Evolutionary conservation across 2,797 vertebrate species (phyloP).

Genomic region (Notoglanidium macrostoma): DNA sequence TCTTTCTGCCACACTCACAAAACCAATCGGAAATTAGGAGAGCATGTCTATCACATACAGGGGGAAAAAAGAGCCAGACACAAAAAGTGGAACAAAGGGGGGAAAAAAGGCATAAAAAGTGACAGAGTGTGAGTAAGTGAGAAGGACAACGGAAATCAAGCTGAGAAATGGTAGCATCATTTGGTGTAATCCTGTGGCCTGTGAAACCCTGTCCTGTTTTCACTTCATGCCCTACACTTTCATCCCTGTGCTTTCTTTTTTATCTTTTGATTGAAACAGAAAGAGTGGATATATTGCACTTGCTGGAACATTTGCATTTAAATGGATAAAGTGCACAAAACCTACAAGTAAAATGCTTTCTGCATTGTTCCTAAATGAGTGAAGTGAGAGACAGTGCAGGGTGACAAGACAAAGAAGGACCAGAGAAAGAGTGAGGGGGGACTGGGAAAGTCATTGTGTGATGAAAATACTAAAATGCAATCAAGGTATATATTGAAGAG

Average conservation of each 20-base stretch:
- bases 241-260: conserved; percentile 37
- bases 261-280: conserved; percentile 32
- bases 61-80: background rate
- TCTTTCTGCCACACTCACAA: background rate
- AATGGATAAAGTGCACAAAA: conserved; percentile 77
- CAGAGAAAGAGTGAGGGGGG: conserved; percentile 29
- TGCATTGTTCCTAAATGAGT: conserved; percentile 48
- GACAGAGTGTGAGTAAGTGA: conserved; percentile 33
- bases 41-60: background rate
- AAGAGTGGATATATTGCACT: conserved; percentile 58
- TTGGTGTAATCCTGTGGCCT: conserved; percentile 35
- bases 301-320: conserved; percentile 79
- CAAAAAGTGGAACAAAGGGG: background rate
- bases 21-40: conserved; percentile 14
- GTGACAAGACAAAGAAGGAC: conserved; percentile 20
- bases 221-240: conserved; percentile 37
- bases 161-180: conserved; percentile 22
- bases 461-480: conserved; percentile 63
- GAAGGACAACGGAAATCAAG: conserved; percentile 40
- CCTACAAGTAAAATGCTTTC: conserved; percentile 62
- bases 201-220: conserved; percentile 34
- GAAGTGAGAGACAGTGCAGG: conserved; percentile 11
- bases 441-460: conserved; percentile 36
- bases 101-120: conserved; percentile 12
- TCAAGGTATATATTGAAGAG: conserved; percentile 55